Conservation (phyloP, 2,797 vertebrate genomes). For the Hydrophis major region DNA sequence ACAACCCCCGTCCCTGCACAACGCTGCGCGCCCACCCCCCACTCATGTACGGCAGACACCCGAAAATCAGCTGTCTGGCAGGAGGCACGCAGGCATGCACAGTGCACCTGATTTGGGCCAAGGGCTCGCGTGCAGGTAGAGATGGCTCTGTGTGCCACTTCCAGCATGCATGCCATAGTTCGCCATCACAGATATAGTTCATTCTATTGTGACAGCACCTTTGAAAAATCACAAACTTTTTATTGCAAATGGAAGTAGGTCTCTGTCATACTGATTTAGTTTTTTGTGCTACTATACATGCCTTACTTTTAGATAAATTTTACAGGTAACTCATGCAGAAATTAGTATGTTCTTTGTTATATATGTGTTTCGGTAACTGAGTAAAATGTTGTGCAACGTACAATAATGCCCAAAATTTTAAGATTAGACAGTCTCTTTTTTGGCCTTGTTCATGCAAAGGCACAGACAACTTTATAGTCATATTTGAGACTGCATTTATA, state of each 20-base stretch:
- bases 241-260: neutral
- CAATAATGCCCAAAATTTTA: neutral
- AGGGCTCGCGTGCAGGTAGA: too few species aligned
- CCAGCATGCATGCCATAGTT: too few species aligned
- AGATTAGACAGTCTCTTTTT: neutral
- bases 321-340: neutral
- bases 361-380: neutral
- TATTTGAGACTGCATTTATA: neutral
- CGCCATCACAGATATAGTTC: neutral
- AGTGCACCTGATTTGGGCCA: too few species aligned
- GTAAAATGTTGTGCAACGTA: neutral
- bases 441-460: neutral
- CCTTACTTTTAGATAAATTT: neutral
- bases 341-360: neutral
- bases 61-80: too few species aligned
- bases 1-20: too few species aligned
- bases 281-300: neutral
- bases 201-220: neutral
- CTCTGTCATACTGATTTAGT: neutral
- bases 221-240: neutral
- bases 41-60: too few species aligned
- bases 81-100: too few species aligned
- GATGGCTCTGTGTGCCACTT: too few species aligned
- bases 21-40: too few species aligned
- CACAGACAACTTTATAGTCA: neutral